Conservation (phyloP, 1,140 invertebrate species). For the Drosophila pseudoananassae region DNA sequence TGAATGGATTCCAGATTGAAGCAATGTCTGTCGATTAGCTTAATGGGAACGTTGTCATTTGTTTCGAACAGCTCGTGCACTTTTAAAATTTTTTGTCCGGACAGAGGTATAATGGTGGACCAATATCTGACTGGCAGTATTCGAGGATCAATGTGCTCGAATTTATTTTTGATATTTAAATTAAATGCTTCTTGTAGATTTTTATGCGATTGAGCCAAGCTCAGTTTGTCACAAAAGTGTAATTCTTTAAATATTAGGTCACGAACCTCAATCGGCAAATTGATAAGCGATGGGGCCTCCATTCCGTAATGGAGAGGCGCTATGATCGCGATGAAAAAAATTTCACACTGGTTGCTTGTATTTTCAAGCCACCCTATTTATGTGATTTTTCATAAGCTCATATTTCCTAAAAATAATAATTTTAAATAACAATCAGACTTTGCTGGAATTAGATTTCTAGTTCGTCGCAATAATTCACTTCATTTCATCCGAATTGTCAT, state of each 20-base stretch:
- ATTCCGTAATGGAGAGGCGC: background rate
- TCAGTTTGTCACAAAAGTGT: background rate
- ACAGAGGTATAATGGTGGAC: background rate
- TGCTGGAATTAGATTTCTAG: background rate
- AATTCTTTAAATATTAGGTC: conserved; percentile 3
- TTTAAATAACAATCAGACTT: background rate
- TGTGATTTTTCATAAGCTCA: background rate
- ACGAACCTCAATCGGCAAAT: conserved; percentile 2
- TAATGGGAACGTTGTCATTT: background rate
- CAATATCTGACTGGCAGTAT: background rate
- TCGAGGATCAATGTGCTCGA: background rate
- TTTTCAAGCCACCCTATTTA: background rate
- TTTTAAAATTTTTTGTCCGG: background rate
- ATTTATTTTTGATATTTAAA: background rate
- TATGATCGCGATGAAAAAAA: background rate
- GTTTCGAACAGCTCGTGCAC: background rate
- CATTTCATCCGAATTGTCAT: too few relatives aligned
- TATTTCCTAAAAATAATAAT: background rate
- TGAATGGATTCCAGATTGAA: background rate
- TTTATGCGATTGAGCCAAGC: conserved; percentile 1
- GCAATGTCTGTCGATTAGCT: background rate
- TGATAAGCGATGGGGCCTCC: conserved; percentile 19
- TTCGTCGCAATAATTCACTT: too few relatives aligned
- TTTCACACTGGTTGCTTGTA: background rate
- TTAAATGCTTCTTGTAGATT: background rate